phyloP scores from a whole-genome alignment of 1,140 invertebrate species.

The Heliconius congener region DNA sequence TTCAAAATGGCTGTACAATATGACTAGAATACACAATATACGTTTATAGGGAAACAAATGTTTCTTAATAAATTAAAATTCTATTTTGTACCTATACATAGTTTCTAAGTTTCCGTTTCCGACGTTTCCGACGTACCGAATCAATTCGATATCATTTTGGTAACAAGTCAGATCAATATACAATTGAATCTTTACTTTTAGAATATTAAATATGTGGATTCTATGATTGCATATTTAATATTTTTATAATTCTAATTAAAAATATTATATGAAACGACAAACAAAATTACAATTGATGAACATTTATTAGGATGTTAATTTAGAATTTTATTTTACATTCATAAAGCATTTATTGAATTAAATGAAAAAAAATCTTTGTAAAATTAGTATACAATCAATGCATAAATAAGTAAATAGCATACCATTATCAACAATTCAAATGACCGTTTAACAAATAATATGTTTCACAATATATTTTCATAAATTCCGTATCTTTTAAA shows the following conservation, averaged over 20 bases:
- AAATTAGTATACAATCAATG: background rate
- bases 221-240: background rate
- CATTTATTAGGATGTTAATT: background rate
- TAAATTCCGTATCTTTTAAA: background rate
- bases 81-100: conserved; percentile 55
- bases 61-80: conserved; percentile 58
- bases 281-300: background rate
- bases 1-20: conserved; percentile 73
- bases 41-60: conserved; percentile 55
- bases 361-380: background rate
- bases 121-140: conserved; percentile 26
- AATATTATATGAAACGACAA: no score
- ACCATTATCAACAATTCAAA: background rate
- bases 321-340: background rate
- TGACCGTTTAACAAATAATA: background rate
- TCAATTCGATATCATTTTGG: background rate
- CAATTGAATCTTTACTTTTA: background rate
- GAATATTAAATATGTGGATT: background rate
- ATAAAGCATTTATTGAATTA: no score
- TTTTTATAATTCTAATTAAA: no score
- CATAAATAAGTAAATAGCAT: background rate
- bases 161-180: background rate
- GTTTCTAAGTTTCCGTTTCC: conserved; percentile 37
- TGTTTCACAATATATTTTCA: background rate
- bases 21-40: conserved; percentile 71